Base-by-base conservation (phyloP, 2,888 invertebrate species). In the Loripinus fragilis region DNA sequence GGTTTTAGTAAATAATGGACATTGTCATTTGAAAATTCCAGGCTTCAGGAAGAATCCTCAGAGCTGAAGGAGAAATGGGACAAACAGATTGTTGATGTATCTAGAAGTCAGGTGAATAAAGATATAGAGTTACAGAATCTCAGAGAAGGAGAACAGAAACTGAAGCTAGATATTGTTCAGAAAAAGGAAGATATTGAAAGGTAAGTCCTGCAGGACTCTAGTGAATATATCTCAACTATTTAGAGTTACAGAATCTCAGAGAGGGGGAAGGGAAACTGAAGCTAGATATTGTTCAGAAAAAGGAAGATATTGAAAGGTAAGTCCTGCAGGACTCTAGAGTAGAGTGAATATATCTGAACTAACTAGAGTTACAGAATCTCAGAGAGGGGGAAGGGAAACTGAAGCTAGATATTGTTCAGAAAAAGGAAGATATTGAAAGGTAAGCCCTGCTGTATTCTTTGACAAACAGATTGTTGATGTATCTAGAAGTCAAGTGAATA, bases 401-500 rank as follows among this genome's bases (percentile, higher is more conserved):
- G 3, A 89, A 87, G 71, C 71, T 81, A 2, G 91, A 92, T 35
- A 83, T 92, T 5, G 52, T 83, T 7, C 90, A 91, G 82, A 88
- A 89, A 67, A 92, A 91, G 74, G 86, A 90, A 41, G 92, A 91
- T 67, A 88, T 92, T 35, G 88, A 91, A 52, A 90, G 92, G 92
- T 91, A 50, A 28, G n/a, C n/a, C n/a, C n/a, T n/a, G n/a, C n/a
- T n/a, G n/a, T n/a, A n/a, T n/a, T n/a, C n/a, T n/a, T n/a, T n/a
- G 90, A 91, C 67, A 80, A 76, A 55, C 89, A 91, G 70, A 75
- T 92, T 28, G 81, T 88, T 25, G 90, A 90, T 66, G 85, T 90
- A 42, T 90, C 91, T 0, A 85, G 89, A 25, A 86, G 85, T 76
- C 87, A 87, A 74, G 90, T 91, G 17, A 71, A 76, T 20, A 88